A percentile compares a stretch with the other conserved stretches of the same genome.
Evolutionary conservation across 2,113 vertebrate genomes (phyloP).

Genomic region (Orcinus orca): DNA sequence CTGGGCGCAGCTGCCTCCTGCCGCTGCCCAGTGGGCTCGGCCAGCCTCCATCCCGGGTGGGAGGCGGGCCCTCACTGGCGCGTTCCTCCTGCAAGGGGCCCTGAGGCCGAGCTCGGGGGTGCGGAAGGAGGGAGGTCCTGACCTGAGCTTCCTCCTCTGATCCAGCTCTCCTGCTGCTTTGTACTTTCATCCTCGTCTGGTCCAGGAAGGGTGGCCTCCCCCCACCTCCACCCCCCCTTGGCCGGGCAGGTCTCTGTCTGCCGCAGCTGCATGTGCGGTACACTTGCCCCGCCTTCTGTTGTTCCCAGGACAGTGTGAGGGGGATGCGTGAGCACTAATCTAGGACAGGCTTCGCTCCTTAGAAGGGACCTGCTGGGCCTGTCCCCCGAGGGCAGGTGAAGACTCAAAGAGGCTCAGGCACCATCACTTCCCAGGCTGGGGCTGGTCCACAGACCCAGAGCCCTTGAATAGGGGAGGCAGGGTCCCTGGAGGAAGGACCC

Average conservation of each 20-base stretch:
- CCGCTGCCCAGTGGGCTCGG: accelerated
- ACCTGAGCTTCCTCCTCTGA: neutral
- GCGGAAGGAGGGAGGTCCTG: neutral
- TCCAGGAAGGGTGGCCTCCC: neutral
- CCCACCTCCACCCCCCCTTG: too few relatives aligned
- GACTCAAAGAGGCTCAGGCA: too few relatives aligned
- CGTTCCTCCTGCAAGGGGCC: too few relatives aligned
- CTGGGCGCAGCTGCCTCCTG: too few relatives aligned
- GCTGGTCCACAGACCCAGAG: neutral
- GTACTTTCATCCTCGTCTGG: neutral
- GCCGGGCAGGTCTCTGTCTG: neutral
- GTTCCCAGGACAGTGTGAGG: neutral
- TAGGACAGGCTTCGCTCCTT: neutral
- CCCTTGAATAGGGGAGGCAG: neutral
- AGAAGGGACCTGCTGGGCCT: neutral
- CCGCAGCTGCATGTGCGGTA: accelerated
- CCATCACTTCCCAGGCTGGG: neutral
- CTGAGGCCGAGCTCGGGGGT: accelerated
- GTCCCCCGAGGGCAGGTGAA: neutral
- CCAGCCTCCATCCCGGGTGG: neutral
- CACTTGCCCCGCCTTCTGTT: neutral
- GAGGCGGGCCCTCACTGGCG: neutral
- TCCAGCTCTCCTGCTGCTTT: neutral
- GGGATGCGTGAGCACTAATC: neutral
- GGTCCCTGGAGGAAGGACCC: neutral